Percentiles rank a stretch among this genome's conserved stretches.
phyloP scores from a whole-genome alignment of 1,140 invertebrate genomes.

The Caerostris darwini region DNA sequence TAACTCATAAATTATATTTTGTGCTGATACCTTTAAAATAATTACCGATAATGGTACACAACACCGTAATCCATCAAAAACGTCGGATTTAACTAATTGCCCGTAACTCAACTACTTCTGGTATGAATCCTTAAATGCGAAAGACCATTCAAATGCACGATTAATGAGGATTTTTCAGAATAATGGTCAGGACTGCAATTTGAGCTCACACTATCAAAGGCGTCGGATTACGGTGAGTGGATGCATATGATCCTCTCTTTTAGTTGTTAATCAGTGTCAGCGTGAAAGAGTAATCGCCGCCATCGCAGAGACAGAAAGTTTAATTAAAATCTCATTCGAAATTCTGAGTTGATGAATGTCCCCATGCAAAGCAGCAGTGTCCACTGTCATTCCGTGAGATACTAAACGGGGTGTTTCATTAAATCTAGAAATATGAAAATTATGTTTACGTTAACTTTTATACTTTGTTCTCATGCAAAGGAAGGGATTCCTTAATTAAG shows the following conservation, averaged over 20 bases:
- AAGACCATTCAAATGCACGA: neutral
- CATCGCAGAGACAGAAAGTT: neutral
- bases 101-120: neutral
- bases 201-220: neutral
- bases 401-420: conserved; percentile 4
- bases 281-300: conserved; percentile 8
- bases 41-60: neutral
- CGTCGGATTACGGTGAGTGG: neutral
- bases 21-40: too few species aligned
- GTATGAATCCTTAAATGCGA: neutral
- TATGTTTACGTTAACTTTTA: neutral
- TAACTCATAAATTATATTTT: too few species aligned
- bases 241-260: conserved; percentile 35
- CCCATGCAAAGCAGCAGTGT: too few species aligned
- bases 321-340: conserved; percentile 40
- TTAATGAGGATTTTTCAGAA: neutral
- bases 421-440: conserved; percentile 25
- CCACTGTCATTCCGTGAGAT: neutral
- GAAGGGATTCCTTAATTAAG: too few species aligned
- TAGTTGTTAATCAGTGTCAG: conserved; percentile 28
- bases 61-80: neutral
- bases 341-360: neutral
- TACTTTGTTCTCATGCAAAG: too few species aligned
- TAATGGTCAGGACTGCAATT: neutral
- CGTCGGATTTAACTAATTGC: neutral